A percentile compares a stretch with the other conserved stretches of the same genome.
phyloP scores from a whole-genome alignment of 2,113 vertebrate genomes.

The pig (Sus scrofa) region DNA sequence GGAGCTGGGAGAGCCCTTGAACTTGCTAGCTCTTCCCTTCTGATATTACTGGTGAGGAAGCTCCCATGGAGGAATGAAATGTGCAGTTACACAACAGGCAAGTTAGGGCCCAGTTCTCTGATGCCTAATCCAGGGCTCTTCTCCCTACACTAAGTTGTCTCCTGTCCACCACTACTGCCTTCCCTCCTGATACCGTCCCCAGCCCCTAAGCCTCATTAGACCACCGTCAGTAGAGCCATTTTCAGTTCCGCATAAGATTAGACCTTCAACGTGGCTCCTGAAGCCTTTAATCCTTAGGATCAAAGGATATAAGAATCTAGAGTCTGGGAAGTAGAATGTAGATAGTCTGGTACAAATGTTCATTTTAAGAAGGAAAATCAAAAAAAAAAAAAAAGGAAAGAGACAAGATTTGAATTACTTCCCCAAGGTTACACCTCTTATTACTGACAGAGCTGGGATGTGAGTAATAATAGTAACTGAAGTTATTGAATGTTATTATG shows the following conservation, averaged over 20 bases:
- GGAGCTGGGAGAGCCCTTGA: neutral
- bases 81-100: neutral
- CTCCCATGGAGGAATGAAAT: neutral
- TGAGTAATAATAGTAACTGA: neutral
- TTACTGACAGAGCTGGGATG: neutral
- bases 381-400: neutral
- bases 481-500: neutral
- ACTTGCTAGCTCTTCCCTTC: neutral
- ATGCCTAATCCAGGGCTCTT: neutral
- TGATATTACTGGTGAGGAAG: neutral
- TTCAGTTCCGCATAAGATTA: neutral
- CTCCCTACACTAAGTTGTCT: too few species aligned
- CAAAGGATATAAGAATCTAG: constrained; percentile 7
- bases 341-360: neutral
- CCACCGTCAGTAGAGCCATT: neutral
- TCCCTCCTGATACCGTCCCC: neutral
- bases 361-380: neutral
- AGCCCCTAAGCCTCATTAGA: neutral
- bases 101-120: neutral
- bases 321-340: neutral
- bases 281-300: neutral
- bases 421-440: neutral
- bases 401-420: neutral
- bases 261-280: neutral
- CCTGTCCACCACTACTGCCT: neutral